phyloP scores from a whole-genome alignment of 1,140 invertebrate genomes.

The Pygmarrhopalites habei region DNA sequence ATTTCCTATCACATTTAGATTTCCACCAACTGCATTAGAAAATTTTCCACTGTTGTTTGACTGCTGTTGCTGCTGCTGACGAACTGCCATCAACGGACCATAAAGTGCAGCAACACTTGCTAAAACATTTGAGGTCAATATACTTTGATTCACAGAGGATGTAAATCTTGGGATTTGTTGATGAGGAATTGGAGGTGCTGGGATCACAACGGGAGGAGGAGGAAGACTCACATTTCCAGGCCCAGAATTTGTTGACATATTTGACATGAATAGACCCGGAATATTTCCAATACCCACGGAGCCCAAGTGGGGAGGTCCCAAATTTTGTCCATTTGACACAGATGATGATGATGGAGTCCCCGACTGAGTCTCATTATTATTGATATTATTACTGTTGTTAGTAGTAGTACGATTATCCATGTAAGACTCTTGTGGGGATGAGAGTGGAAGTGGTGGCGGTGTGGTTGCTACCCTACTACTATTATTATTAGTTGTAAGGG shows the following conservation, averaged over 20 bases:
- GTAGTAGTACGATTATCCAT: background rate
- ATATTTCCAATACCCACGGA: slow-evolving; percentile 39
- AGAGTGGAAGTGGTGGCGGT: background rate
- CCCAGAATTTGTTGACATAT: slow-evolving; percentile 11
- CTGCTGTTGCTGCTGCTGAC: slow-evolving; percentile 20
- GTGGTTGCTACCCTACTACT: slow-evolving; percentile 8
- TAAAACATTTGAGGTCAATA: slow-evolving; percentile 25
- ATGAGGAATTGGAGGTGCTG: slow-evolving; percentile 32
- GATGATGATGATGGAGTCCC: background rate
- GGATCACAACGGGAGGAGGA: slow-evolving; percentile 34
- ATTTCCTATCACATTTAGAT: slow-evolving; percentile 14
- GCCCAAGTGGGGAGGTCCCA: background rate
- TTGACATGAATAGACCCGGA: slow-evolving; percentile 43
- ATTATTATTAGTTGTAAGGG: background rate
- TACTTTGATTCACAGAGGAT: slow-evolving; percentile 17
- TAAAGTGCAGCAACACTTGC: slow-evolving; percentile 34
- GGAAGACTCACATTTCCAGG: slow-evolving; percentile 8
- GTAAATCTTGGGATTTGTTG: slow-evolving; percentile 9
- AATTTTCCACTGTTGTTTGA: background rate
- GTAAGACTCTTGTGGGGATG: background rate
- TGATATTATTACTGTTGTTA: background rate
- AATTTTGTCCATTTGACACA: slow-evolving; percentile 12
- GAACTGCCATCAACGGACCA: slow-evolving; percentile 22
- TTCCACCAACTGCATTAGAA: background rate
- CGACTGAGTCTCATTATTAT: background rate